These are phyloP conservation scores for Chrosomus eos DNA, from an alignment of 2,797 vertebrate genomes.

Conservation along the genomic window DNA sequence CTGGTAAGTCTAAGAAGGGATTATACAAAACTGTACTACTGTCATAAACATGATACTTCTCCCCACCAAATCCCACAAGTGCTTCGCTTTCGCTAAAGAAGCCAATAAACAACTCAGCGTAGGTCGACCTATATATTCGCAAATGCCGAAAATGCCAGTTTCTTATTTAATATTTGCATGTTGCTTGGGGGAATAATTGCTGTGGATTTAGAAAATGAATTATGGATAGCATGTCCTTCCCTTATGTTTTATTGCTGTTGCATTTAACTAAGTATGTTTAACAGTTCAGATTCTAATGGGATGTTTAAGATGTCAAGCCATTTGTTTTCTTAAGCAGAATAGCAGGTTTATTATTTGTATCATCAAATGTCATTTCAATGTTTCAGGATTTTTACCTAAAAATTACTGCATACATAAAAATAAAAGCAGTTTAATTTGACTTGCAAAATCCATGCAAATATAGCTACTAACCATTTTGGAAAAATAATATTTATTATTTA, in stretches of 20 bases:
- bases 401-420: neutral
- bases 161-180: conserved; percentile 22
- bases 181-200: conserved; percentile 29
- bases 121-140: conserved; percentile 32
- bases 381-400: neutral
- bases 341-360: neutral
- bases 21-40: conserved; percentile 49
- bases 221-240: conserved; percentile 24
- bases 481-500: neutral
- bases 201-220: conserved; percentile 36
- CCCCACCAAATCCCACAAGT: conserved; percentile 48
- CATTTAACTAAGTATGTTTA: conserved; percentile 28
- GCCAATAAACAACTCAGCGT: conserved; percentile 21
- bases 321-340: conserved; percentile 10
- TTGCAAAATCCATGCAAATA: neutral
- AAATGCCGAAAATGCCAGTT: conserved; percentile 8
- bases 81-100: conserved; percentile 29
- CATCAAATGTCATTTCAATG: conserved; percentile 15
- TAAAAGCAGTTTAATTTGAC: neutral
- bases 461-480: neutral
- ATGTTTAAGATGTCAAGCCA: conserved; percentile 21
- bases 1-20: conserved; percentile 52
- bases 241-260: conserved; percentile 31
- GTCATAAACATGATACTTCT: conserved; percentile 41
- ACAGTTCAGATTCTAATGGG: conserved; percentile 24